Percentiles rank a stretch among this genome's conserved stretches.
Conservation (phyloP, 2,113 vertebrate genomes). For the Plecotus auritus region DNA sequence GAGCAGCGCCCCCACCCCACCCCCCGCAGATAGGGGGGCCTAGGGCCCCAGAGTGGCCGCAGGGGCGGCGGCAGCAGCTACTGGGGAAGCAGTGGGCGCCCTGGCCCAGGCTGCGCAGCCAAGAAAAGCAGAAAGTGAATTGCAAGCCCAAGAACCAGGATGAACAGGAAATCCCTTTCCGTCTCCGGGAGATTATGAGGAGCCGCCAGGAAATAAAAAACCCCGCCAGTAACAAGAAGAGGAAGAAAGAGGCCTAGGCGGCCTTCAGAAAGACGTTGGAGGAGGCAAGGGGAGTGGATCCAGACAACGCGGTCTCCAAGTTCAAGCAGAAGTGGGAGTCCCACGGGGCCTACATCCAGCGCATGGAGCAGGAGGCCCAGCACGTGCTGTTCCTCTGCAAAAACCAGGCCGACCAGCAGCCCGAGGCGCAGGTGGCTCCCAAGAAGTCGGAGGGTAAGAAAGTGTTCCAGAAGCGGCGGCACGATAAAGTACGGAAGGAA, state of each 20-base stretch:
- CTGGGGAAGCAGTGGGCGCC: not conserved
- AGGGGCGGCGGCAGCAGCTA: accelerated
- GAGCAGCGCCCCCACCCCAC: accelerated
- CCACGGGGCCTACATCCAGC: constrained; percentile 78
- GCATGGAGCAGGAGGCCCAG: constrained; percentile 88
- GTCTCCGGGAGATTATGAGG: constrained; percentile 90
- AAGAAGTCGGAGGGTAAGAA: constrained; percentile 85
- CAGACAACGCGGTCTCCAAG: constrained; percentile 81
- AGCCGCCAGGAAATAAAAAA: constrained; percentile 86
- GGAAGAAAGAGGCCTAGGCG: constrained; percentile 66
- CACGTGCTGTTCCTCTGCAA: constrained; percentile 88
- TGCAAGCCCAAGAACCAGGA: constrained; percentile 79
- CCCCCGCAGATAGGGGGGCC: accelerated
- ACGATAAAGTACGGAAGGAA: constrained; percentile 81
- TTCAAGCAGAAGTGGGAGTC: constrained; percentile 87
- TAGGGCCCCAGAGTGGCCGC: accelerated
- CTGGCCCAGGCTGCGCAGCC: constrained; percentile 22
- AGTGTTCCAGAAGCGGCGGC: constrained; percentile 76
- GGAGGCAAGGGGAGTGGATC: constrained; percentile 38
- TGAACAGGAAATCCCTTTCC: constrained; percentile 92
- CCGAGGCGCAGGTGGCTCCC: constrained; percentile 80
- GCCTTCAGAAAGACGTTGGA: constrained; percentile 53
- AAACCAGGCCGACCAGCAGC: constrained; percentile 85
- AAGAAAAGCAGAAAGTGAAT: constrained; percentile 78
- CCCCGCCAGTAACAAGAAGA: constrained; percentile 53